Percentiles rank a stretch among this genome's conserved stretches.
Evolutionary conservation across 2,797 vertebrate species (phyloP).

Genomic region (Tapirus indicus): DNA sequence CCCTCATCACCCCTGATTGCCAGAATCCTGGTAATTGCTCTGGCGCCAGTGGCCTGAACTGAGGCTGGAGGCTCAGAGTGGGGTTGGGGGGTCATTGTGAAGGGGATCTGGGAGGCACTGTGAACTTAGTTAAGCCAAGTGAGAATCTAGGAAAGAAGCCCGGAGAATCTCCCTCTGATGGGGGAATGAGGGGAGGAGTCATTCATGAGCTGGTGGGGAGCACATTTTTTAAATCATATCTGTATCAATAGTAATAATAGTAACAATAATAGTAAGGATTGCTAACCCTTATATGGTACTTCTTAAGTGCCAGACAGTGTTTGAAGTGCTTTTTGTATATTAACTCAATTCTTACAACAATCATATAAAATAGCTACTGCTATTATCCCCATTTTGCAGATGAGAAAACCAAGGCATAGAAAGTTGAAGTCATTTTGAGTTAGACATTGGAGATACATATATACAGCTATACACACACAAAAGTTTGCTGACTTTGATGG

Average conservation of each 20-base stretch:
- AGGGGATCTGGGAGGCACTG: background rate
- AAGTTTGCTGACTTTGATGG: background rate
- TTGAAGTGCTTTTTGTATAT: background rate
- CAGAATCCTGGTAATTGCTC: conserved; percentile 43
- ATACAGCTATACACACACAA: background rate
- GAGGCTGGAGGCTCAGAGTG: background rate
- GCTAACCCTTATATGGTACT: background rate
- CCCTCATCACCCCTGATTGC: conserved; percentile 20
- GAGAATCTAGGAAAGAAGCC: background rate
- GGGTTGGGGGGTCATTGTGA: background rate
- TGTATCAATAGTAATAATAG: background rate
- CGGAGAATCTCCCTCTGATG: background rate
- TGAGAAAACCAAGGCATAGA: background rate
- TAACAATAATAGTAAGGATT: background rate
- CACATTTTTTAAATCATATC: background rate
- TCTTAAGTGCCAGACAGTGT: background rate
- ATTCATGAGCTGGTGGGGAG: background rate
- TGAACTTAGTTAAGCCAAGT: background rate
- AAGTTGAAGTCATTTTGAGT: conserved; percentile 14
- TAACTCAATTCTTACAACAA: background rate
- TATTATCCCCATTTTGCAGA: conserved; percentile 40
- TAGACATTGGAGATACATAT: background rate
- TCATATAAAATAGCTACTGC: background rate
- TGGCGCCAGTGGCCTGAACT: conserved; percentile 34
- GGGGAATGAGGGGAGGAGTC: background rate